Percentiles rank a stretch among this genome's conserved stretches.
These are phyloP conservation scores for Blera fallax DNA, from an alignment of 2,888 invertebrate genomes.

Conservation along the genomic window DNA sequence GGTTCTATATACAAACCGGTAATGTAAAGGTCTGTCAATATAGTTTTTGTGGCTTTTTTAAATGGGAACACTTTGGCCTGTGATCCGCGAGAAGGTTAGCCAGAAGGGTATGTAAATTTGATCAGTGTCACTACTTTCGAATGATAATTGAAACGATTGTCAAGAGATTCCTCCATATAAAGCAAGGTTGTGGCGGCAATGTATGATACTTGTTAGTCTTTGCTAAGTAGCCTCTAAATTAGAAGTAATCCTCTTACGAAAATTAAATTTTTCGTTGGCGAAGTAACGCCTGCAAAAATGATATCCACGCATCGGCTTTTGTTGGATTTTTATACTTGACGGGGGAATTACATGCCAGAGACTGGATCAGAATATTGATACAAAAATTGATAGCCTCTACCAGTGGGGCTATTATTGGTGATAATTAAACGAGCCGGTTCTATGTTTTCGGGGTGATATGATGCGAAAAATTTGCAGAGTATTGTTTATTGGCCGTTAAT, in stretches of 20 bases:
- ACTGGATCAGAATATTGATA: neutral
- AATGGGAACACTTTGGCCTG: constrained; percentile 8
- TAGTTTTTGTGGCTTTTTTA: constrained; percentile 12
- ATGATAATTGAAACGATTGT: constrained; percentile 44
- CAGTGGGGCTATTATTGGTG: neutral
- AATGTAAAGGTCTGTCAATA: constrained; percentile 40
- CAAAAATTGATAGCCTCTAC: neutral
- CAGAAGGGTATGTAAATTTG: constrained; percentile 60
- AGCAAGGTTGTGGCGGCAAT: constrained; percentile 31
- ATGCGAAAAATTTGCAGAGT: neutral
- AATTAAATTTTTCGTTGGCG: neutral
- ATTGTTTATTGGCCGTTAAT: neutral
- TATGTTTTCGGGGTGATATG: neutral
- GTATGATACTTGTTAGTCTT: neutral
- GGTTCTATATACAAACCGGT: constrained; percentile 63
- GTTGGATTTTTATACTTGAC: neutral
- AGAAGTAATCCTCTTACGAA: constrained; percentile 32
- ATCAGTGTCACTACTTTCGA: constrained; percentile 5
- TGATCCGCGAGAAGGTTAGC: constrained; percentile 34
- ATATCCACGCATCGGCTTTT: neutral
- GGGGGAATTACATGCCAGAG: neutral
- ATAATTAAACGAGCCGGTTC: constrained; percentile 22
- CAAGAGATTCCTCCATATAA: constrained; percentile 34
- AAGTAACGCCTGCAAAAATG: neutral
- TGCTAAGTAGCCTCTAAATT: constrained; percentile 31